These are phyloP conservation scores for Sebastes kiyomatsui DNA, from an alignment of 2,797 vertebrate genomes.

Conservation along the genomic window DNA sequence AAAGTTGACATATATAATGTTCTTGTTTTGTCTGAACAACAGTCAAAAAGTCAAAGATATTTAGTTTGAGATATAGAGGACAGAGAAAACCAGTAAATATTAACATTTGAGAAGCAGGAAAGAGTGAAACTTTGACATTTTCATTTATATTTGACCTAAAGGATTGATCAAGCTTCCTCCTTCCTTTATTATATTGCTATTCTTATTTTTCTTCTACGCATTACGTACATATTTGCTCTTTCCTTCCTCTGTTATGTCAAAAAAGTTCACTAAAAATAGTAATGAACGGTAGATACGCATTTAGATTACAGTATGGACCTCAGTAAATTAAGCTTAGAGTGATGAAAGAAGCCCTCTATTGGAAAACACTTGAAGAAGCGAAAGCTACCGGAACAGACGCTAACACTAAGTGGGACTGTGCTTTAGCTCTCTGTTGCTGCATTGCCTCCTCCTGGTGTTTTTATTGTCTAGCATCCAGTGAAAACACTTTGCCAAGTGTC, in stretches of 20 bases:
- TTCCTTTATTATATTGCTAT: not conserved
- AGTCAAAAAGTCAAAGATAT: not conserved
- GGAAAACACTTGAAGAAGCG: conserved; percentile 1
- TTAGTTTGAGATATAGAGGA: not conserved
- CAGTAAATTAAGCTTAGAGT: not conserved
- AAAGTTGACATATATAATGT: not conserved
- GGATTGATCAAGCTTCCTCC: not conserved
- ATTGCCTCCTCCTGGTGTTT: conserved; percentile 32
- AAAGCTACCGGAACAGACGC: conserved; percentile 9
- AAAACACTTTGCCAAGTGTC: conserved; percentile 45
- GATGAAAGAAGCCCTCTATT: conserved; percentile 8
- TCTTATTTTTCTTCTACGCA: not conserved
- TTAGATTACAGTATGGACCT: not conserved
- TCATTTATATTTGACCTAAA: not conserved
- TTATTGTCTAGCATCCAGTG: conserved; percentile 47
- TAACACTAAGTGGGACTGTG: conserved; percentile 22
- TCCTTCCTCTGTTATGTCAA: not conserved
- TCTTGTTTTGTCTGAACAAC: not conserved
- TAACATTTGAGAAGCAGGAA: not conserved
- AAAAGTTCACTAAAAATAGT: not conserved
- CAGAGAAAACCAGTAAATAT: not conserved
- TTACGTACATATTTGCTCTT: not conserved
- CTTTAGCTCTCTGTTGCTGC: conserved; percentile 18
- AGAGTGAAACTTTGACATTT: not conserved
- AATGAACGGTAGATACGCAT: not conserved